phyloP scores from a whole-genome alignment of 2,888 invertebrate species.

The Orthosia incerta region DNA sequence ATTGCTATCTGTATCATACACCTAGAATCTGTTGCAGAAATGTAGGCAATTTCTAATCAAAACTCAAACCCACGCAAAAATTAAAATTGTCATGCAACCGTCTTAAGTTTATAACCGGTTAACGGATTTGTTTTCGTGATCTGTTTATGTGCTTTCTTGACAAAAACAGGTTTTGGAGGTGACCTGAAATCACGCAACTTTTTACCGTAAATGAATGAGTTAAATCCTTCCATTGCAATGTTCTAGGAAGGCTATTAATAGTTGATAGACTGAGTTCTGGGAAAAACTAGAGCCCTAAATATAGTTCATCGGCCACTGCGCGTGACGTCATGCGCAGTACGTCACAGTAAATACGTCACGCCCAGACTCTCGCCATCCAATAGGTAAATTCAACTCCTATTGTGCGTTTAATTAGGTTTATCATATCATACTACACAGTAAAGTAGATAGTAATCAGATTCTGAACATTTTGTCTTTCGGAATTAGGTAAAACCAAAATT shows the following conservation, averaged over 20 bases:
- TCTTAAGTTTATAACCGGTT: constrained; percentile 24
- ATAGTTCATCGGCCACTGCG: constrained; percentile 54
- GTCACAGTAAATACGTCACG: constrained; percentile 77
- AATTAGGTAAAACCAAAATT: constrained; percentile 27
- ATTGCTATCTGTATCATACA: background rate
- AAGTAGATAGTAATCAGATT: constrained; percentile 1
- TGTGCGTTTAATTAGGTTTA: background rate
- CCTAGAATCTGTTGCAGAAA: background rate
- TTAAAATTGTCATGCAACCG: constrained; percentile 9
- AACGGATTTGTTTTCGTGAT: constrained; percentile 36
- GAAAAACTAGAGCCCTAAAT: constrained; percentile 50
- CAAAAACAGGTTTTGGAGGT: constrained; percentile 34
- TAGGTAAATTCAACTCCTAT: constrained; percentile 33
- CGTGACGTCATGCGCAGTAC: constrained; percentile 80
- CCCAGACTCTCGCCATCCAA: constrained; percentile 35
- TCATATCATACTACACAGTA: background rate
- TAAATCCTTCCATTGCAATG: constrained; percentile 7
- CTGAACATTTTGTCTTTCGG: background rate
- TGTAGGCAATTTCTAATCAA: constrained; percentile 17
- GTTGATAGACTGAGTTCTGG: constrained; percentile 19
- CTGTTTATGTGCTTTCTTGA: constrained; percentile 19
- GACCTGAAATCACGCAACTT: constrained; percentile 43
- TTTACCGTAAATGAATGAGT: constrained; percentile 10
- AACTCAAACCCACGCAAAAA: background rate
- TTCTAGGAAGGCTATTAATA: constrained; percentile 16